Conservation (phyloP, 2,888 invertebrate species). For the Heteropelma amictum region DNA sequence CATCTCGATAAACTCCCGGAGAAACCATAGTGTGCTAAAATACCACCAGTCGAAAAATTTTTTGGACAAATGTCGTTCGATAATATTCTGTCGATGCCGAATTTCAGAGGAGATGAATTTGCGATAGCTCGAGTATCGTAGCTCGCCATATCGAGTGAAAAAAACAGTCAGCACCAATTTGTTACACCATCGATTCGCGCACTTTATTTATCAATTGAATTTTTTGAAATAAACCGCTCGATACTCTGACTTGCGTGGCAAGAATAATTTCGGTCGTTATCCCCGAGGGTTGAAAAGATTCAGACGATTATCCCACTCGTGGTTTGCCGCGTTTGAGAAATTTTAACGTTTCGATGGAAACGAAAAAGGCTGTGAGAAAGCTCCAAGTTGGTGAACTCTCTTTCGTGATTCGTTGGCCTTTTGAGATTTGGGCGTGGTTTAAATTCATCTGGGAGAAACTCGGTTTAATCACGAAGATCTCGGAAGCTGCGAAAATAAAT, state of each 20-base stretch:
- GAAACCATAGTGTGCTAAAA: constrained; percentile 46
- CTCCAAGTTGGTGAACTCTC: constrained; percentile 42
- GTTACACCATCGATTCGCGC: constrained; percentile 7
- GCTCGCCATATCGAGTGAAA: constrained; percentile 38
- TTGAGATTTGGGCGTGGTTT: constrained; percentile 68
- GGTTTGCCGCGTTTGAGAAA: constrained; percentile 48
- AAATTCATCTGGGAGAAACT: constrained; percentile 62
- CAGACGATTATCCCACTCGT: neutral
- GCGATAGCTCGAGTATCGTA: constrained; percentile 33
- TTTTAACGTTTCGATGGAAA: constrained; percentile 57
- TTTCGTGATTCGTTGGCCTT: constrained; percentile 65
- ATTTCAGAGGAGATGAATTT: constrained; percentile 77
- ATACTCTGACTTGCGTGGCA: neutral
- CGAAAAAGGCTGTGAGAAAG: constrained; percentile 55
- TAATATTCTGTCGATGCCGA: constrained; percentile 85
- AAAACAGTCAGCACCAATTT: neutral
- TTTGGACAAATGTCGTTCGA: constrained; percentile 77
- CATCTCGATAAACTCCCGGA: constrained; percentile 66
- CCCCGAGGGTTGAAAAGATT: constrained; percentile 7
- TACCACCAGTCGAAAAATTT: too few relatives aligned
- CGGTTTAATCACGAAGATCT: constrained; percentile 60
- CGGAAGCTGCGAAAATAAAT: constrained; percentile 68
- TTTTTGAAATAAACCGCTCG: neutral
- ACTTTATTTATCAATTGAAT: neutral
- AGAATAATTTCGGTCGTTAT: neutral